phyloP scores from a whole-genome alignment of 2,888 invertebrate genomes.

The Nephrotoma appendiculata region DNA sequence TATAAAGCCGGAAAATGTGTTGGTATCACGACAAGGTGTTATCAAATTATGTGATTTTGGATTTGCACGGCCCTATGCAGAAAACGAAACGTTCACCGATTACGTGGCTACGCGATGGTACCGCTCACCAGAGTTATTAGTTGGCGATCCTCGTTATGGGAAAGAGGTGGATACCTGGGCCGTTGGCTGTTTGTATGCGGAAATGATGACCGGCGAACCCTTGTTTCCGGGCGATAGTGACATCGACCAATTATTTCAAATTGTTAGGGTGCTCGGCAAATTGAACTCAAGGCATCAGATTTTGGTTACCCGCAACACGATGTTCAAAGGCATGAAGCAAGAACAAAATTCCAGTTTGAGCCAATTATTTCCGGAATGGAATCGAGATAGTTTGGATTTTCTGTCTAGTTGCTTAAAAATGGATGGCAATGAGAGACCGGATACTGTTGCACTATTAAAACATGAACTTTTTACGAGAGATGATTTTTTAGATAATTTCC shows the following conservation, averaged over 20 bases:
- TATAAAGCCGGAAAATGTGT: slow-evolving; percentile 78
- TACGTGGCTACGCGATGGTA: slow-evolving; percentile 88
- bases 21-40: slow-evolving; percentile 64
- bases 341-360: slow-evolving; percentile 23
- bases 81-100: slow-evolving; percentile 71
- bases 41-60: slow-evolving; percentile 88
- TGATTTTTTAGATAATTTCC: slow-evolving; percentile 48
- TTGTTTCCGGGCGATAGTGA: slow-evolving; percentile 82
- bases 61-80: slow-evolving; percentile 60
- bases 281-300: slow-evolving; percentile 34
- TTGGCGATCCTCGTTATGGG: slow-evolving; percentile 60
- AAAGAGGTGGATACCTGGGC: slow-evolving; percentile 80
- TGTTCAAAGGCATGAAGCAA: slow-evolving; percentile 31
- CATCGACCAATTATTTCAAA: slow-evolving; percentile 73
- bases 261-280: slow-evolving; percentile 62
- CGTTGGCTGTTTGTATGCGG: slow-evolving; percentile 67
- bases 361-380: slow-evolving; percentile 33
- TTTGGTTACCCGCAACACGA: slow-evolving; percentile 32
- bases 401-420: slow-evolving; percentile 38
- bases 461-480: slow-evolving; percentile 52
- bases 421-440: slow-evolving; percentile 49
- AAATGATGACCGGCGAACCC: slow-evolving; percentile 77
- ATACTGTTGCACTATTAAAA: slow-evolving; percentile 45
- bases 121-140: slow-evolving; percentile 70
- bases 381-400: slow-evolving; percentile 32